phyloP scores from a whole-genome alignment of 2,113 vertebrate genomes.

The Myanophis thanlyinensis region DNA sequence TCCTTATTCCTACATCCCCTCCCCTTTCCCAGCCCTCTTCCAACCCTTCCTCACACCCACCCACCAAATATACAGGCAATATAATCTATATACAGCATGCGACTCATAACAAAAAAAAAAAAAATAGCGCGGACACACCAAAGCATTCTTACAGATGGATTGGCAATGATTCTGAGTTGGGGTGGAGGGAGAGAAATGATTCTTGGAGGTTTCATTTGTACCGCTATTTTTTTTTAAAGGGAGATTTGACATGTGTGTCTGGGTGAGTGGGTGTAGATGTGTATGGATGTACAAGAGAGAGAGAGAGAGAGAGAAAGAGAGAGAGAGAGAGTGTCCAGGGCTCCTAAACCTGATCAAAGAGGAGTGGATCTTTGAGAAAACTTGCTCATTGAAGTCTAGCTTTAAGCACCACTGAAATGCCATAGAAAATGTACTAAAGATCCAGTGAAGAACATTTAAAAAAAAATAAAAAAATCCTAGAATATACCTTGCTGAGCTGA shows the following conservation, averaged over 20 bases:
- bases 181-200: constrained; percentile 36
- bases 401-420: neutral
- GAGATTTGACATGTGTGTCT: constrained; percentile 44
- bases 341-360: constrained; percentile 22
- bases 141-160: constrained; percentile 52
- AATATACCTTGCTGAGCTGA: constrained; percentile 6
- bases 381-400: constrained; percentile 10
- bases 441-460: constrained; percentile 1
- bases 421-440: constrained; percentile 25
- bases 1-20: constrained; percentile 2
- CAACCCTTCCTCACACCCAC: neutral
- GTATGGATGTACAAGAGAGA: neutral
- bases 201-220: constrained; percentile 33
- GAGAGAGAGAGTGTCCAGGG: constrained; percentile 12
- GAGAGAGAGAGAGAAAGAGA: neutral
- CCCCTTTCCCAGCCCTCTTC: neutral
- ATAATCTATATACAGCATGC: constrained; percentile 70
- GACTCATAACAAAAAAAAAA: constrained; percentile 60
- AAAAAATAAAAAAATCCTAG: neutral
- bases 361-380: constrained; percentile 25
- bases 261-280: fast-evolving
- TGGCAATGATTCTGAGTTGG: constrained; percentile 32
- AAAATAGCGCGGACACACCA: constrained; percentile 43
- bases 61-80: constrained; percentile 48
- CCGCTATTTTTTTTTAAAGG: constrained; percentile 24